These are phyloP conservation scores for Eucera pruinosa DNA, from an alignment of 2,888 invertebrate genomes.

Conservation along the genomic window DNA sequence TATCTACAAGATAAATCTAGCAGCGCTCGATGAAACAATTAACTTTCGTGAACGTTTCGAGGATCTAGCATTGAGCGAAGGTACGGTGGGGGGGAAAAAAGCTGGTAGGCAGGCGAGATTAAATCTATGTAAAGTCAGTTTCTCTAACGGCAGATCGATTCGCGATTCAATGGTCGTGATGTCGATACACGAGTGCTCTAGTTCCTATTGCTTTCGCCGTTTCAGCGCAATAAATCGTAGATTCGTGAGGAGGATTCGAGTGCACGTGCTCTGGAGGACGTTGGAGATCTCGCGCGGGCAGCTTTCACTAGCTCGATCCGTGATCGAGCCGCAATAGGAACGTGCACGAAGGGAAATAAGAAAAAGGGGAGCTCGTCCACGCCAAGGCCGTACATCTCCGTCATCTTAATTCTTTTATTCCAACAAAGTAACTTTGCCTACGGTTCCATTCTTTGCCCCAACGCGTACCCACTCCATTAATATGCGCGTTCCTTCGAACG, in stretches of 20 bases:
- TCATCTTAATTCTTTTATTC: neutral
- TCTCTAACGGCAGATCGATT: neutral
- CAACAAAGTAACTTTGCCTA: too few relatives aligned
- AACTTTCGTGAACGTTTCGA: too few relatives aligned
- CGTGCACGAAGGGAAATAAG: slow-evolving; percentile 24
- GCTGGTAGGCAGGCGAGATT: too few relatives aligned
- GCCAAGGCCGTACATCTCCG: slow-evolving; percentile 27
- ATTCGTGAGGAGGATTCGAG: slow-evolving; percentile 50
- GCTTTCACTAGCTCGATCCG: slow-evolving; percentile 65
- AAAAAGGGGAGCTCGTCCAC: slow-evolving; percentile 35
- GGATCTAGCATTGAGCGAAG: too few relatives aligned
- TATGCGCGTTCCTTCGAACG: too few relatives aligned
- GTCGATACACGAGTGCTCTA: slow-evolving; percentile 36
- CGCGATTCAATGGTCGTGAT: neutral
- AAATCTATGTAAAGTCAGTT: neutral
- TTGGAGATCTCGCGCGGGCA: slow-evolving; percentile 37
- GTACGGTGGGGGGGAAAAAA: too few relatives aligned
- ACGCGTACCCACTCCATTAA: too few relatives aligned
- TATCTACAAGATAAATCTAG: too few relatives aligned
- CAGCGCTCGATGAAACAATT: too few relatives aligned
- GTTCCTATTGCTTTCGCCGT: slow-evolving; percentile 47
- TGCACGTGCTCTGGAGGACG: slow-evolving; percentile 51
- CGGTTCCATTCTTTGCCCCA: too few relatives aligned
- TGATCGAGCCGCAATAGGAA: slow-evolving; percentile 41
- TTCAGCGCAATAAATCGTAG: slow-evolving; percentile 45